Evolutionary conservation across 1,140 invertebrate species (phyloP).

Genomic region (Ceratitis capitata): DNA sequence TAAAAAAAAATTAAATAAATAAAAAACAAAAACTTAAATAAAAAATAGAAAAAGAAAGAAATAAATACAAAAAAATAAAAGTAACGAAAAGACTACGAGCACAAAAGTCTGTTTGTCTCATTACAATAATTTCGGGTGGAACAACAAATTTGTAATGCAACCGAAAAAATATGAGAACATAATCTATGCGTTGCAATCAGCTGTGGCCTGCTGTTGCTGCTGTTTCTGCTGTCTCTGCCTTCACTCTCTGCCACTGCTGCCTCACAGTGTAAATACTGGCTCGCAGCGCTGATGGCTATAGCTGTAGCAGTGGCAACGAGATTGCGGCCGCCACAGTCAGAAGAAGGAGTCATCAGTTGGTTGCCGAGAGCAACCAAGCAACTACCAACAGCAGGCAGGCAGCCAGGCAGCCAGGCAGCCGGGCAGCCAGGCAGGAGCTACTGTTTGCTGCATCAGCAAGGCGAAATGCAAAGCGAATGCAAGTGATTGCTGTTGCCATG

Average conservation of each 20-base stretch:
- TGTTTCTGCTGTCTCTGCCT: no score
- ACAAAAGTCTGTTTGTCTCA: neutral
- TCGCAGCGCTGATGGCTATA: no score
- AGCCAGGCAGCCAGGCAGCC: neutral
- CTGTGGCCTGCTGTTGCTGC: neutral
- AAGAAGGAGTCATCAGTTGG: no score
- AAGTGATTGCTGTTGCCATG: neutral
- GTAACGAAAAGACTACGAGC: neutral
- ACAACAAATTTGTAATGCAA: conserved; percentile 27
- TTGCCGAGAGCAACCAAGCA: no score
- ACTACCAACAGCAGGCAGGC: neutral
- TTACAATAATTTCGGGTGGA: conserved; percentile 37
- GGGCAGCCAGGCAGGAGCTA: neutral
- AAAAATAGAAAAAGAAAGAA: neutral
- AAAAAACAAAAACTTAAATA: neutral
- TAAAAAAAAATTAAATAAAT: neutral
- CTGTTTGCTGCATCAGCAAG: neutral
- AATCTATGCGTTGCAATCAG: conserved; percentile 9
- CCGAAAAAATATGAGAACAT: neutral
- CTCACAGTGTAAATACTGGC: no score
- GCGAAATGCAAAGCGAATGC: neutral
- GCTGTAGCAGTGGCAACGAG: neutral
- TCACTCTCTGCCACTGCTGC: neutral
- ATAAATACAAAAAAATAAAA: neutral
- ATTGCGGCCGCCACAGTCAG: neutral